Evolutionary conservation across 2,888 invertebrate genomes (phyloP), one percentile per base, ranked within the genome.

Genomic region (Dasypolia templi): DNA sequence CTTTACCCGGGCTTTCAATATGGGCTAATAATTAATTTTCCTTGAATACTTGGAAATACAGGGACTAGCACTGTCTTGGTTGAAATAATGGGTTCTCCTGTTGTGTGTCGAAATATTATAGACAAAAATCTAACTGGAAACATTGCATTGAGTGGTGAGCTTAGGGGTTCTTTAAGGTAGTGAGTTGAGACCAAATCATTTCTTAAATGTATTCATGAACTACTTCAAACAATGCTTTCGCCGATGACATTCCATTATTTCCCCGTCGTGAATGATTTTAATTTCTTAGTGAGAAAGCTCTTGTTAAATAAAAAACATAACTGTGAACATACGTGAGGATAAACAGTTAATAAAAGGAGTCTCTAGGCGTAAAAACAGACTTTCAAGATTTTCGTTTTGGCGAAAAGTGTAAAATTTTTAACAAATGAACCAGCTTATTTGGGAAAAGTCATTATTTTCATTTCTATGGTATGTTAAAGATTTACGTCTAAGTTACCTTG

Each of bases 141-240:
- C 7, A 22, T 61, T 14, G 19, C 0, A 19, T 22, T 22, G 9
- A 4, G 14, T 53, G 5, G 11, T 46, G 46, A 42, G 49, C 22
- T 32, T 35, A n/a, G 49, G 35, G 1, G n/a, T 77, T 32, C 17
- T 22, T 35, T 44, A 73, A 79, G 56, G 51, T 32, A 44, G 51
- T 66, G 29, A 46, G 22, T 56, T 62, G 17, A 29, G 17, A 14
- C 17, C 19, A 39, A 44, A 26, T 55, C 9, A 53, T 39, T 76
- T 39, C 14, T 17, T 32, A 1, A n/a, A 29, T 29, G 17, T 32
- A 17, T 51, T 26, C n/a, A 35, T 44, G 9, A 49, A 62, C n/a
- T 55, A n/a, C 26, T 9, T n/a, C 14, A 32, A 72, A 56, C 14
- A 62, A 17, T 3, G 44, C 29, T 63, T 74, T 58, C 42, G 3